These are phyloP conservation scores for Xylota segnis DNA, from an alignment of 2,888 invertebrate species.

Conservation along the genomic window DNA sequence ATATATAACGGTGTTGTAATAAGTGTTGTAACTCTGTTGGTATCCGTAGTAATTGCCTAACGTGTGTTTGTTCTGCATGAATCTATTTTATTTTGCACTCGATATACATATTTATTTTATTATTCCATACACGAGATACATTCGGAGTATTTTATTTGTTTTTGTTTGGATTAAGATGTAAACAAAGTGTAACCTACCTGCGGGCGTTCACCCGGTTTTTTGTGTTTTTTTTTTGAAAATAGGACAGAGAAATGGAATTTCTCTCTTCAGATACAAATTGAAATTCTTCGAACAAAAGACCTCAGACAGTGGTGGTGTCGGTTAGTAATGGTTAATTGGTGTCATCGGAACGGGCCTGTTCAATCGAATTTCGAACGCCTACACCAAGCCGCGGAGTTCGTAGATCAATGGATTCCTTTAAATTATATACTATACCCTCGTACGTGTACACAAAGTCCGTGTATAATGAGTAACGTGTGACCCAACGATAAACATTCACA, in stretches of 20 bases:
- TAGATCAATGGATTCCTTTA: conserved; percentile 45
- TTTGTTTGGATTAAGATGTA: conserved; percentile 1
- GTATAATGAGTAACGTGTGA: conserved; percentile 45
- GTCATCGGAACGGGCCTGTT: conserved; percentile 49
- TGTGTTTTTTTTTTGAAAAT: not conserved
- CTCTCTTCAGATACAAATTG: not conserved
- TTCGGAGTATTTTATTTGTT: not conserved
- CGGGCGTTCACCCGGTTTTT: conserved; percentile 30
- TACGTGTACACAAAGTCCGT: not conserved
- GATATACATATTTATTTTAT: conserved; percentile 9
- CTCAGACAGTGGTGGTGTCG: conserved; percentile 8
- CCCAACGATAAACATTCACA: conserved; percentile 52
- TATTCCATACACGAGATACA: conserved; percentile 27
- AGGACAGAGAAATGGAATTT: conserved; percentile 4
- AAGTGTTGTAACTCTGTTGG: conserved; percentile 42
- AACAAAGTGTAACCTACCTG: conserved; percentile 14
- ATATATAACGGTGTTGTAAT: conserved; percentile 48
- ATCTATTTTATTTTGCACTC: conserved; percentile 39
- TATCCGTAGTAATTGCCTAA: conserved; percentile 51
- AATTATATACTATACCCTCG: not conserved
- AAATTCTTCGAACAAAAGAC: conserved; percentile 24
- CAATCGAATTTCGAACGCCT: conserved; percentile 25
- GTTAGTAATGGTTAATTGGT: conserved; percentile 43
- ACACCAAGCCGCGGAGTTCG: conserved; percentile 29
- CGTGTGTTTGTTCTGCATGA: conserved; percentile 54